These are phyloP conservation scores for Pangasius krempfi DNA, from an alignment of 2,797 vertebrate genomes.

Conservation along the genomic window DNA sequence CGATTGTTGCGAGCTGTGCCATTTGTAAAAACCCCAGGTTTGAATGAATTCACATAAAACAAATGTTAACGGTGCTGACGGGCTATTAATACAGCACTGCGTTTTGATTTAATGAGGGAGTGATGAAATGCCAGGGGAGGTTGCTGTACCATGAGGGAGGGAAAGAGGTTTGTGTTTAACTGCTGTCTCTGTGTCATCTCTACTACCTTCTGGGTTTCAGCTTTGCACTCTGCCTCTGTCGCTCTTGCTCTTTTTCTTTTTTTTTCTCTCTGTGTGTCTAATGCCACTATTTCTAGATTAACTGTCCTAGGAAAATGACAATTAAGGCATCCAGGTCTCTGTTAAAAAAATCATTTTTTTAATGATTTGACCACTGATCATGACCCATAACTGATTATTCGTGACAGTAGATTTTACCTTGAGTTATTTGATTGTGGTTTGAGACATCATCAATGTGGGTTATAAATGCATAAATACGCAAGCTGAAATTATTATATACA, in stretches of 20 bases:
- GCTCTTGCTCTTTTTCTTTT: background rate
- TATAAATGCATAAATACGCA: background rate
- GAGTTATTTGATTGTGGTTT: background rate
- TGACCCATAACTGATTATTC: background rate
- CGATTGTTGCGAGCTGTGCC: constrained; percentile 64
- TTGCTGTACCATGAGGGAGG: constrained; percentile 40
- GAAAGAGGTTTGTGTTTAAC: constrained; percentile 58
- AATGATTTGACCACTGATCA: background rate
- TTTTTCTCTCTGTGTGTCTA: background rate
- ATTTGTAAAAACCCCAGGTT: constrained; percentile 72
- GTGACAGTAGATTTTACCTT: background rate
- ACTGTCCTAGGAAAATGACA: background rate
- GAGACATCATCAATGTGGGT: background rate
- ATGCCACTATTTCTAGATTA: background rate
- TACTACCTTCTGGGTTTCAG: constrained; percentile 35
- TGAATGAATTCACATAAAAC: constrained; percentile 76
- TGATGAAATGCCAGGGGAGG: constrained; percentile 56
- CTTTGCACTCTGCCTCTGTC: background rate
- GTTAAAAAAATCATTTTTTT: background rate
- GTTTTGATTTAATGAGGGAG: constrained; percentile 69
- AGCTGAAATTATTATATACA: background rate
- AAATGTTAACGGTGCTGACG: constrained; percentile 74
- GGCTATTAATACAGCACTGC: constrained; percentile 73
- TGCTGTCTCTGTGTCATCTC: constrained; percentile 53
- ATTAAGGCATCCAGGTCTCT: background rate